Base-by-base conservation (phyloP, 2,113 vertebrate species). In the Heteronetta atricapilla region DNA sequence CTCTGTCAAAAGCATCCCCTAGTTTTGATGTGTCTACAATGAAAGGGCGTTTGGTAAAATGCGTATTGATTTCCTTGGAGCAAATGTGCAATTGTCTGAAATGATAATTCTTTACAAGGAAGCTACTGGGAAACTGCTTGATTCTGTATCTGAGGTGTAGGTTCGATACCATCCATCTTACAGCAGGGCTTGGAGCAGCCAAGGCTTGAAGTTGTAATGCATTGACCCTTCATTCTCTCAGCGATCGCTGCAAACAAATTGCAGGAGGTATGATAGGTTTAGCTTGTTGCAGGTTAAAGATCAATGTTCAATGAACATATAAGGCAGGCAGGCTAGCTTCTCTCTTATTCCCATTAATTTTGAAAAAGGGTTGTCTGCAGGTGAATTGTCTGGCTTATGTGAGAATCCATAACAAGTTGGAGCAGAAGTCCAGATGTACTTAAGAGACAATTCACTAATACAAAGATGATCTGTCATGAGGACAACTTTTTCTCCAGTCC, bases 251-350 rank as follows among this genome's bases (percentile, higher is more conserved):
- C 90, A 94, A 88, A 70, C 63, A 86, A 44, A 91, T 89, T 60
- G 82, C 76, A 82, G 59, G 38, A 76, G 60, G 26, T 62, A 59
- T 74, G 79, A 80, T 44, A 7, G 62, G 79, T 88, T 90, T 62
- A 46, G 70, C 58, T 82, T 66, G 82, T 86, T 95, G 67, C 85
- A 80, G 88, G 95, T 93, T 91, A 77, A 88, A 95, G 94, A 77
- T 90, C 92, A 91, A n/a, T 82, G 85, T 68, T 48, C 66, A 23
- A 3, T 64, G 87, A 92, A 60, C 84, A 78, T 33, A 60, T 10
- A 12, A 80, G 72, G 53, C 72, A 82, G 48, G 66, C n/a, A 82
- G 67, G 34, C 8, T 73, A 69, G 15, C 38, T 91, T 66, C 55
- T 48, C 63, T 59, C 70, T 74, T 34, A 44, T 60, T 66, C 48